Evolutionary conservation across 64 coral and sea anemone species (phyloP), one percentile per base, ranked within the genome.

Genomic region (Pachyseris speciosa): DNA sequence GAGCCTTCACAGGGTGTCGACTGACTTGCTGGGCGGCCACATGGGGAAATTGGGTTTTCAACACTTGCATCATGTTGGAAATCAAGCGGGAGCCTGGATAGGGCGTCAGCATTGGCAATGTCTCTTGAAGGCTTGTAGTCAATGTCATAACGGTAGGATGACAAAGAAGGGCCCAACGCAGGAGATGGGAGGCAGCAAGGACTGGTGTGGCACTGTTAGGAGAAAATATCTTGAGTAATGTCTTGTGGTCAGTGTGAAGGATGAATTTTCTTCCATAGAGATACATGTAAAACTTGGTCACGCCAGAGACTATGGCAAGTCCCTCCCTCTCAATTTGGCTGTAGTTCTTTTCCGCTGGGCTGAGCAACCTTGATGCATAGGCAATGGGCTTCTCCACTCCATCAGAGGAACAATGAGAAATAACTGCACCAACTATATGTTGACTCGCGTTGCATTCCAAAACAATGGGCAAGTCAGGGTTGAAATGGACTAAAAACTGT

Each of bases 221-320:
- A 15, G 40, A 58, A 37, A 90, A 80, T 17, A 90, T 80, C 60
- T 79, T 67, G 2, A 69, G 17, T 30, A 70, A 48, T 2, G 39
- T 60, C 38, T 77, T 64, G n/a, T n/a, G n/a, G n/a, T n/a, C n/a
- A n/a, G 29, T 64, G 24, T 25, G 44, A 48, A 69, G 60, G 15
- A 71, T 84, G 26, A 91, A 91, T 37, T 83, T 72, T 9, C 47
- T 19, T 7, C 57, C 44, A 20, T 72, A 91, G n/a, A 91, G 64
- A 12, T 91, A 84, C 78, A 83, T 84, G 78, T 91, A 43, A 43
- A 84, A 91, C 24, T 92, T 92, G 55, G 81, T 74, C 16, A 94
- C 38, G 4, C 75, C 84, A 87, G 69, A 87, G 9, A 60, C 33
- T 36, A 94, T 87, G 42, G 74, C 67, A 24, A 88, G 92, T 39